Conservation (phyloP, 2,113 vertebrate species). For the Hippolais icterina region DNA sequence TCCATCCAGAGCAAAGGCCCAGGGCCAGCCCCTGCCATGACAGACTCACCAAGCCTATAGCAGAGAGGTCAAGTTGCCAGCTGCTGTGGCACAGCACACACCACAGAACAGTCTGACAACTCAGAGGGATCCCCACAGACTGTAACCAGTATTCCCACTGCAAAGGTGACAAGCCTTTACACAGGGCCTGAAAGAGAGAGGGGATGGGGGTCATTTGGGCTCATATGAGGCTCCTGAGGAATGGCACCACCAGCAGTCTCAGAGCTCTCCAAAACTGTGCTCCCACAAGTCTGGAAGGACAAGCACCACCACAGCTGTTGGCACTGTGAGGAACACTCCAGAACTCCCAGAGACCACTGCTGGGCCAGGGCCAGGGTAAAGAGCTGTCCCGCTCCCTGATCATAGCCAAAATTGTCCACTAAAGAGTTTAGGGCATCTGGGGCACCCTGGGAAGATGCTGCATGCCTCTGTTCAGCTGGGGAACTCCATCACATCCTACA, state of each 20-base stretch:
- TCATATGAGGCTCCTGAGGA: not conserved
- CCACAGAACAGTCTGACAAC: not conserved
- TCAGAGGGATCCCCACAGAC: not conserved
- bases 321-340: not conserved
- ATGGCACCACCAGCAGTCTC: not conserved
- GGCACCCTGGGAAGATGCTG: not conserved
- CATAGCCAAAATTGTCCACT: not conserved
- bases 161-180: not conserved
- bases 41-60: not conserved
- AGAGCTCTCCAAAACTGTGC: not conserved
- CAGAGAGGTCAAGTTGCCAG: not conserved
- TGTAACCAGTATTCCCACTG: not conserved
- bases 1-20: not conserved
- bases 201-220: not conserved
- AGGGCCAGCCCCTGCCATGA: not conserved
- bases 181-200: not conserved
- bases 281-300: not conserved
- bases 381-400: not conserved
- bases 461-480: not conserved
- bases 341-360: not conserved
- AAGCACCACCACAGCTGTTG: not conserved
- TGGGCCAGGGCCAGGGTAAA: not conserved
- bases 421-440: not conserved
- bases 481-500: not conserved
- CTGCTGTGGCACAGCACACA: not conserved